Percentiles rank a stretch among this genome's conserved stretches.
These are phyloP conservation scores for Euwallacea fornicatus DNA, from an alignment of 1,140 invertebrate species.

Conservation along the genomic window DNA sequence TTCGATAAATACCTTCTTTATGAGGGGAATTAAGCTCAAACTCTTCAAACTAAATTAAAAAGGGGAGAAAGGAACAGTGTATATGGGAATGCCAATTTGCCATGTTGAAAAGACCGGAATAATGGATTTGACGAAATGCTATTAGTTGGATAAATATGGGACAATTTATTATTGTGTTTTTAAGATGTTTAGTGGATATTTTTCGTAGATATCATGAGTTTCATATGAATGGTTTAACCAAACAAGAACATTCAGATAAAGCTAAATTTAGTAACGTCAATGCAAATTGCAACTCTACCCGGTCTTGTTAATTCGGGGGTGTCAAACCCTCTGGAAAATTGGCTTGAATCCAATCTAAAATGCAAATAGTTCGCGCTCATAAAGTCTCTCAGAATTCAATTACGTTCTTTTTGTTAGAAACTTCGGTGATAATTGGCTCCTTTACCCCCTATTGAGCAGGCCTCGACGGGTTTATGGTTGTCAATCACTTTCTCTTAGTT, in stretches of 20 bases:
- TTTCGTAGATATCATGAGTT: too few relatives aligned
- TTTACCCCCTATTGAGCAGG: slow-evolving; percentile 5
- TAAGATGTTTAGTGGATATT: not conserved
- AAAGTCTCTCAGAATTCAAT: slow-evolving; percentile 34
- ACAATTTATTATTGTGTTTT: slow-evolving; percentile 13
- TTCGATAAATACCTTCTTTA: slow-evolving; percentile 27
- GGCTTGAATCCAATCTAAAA: slow-evolving; percentile 47
- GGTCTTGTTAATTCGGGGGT: slow-evolving; percentile 38
- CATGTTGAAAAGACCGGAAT: slow-evolving; percentile 23
- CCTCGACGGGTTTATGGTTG: not conserved
- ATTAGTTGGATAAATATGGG: slow-evolving; percentile 24
- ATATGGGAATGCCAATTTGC: slow-evolving; percentile 32
- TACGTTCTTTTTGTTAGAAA: slow-evolving; percentile 34
- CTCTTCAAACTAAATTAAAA: slow-evolving; percentile 36
- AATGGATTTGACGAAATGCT: slow-evolving; percentile 26
- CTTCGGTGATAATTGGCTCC: slow-evolving; percentile 23
- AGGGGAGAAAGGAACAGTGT: slow-evolving; percentile 12
- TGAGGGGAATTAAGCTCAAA: slow-evolving; percentile 26
- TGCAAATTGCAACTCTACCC: slow-evolving; percentile 29
- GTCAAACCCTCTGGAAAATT: slow-evolving; percentile 47
- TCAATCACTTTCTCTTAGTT: not conserved
- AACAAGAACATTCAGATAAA: slow-evolving; percentile 33
- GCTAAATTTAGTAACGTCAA: slow-evolving; percentile 23
- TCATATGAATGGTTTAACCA: not conserved
- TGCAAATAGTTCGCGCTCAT: slow-evolving; percentile 43